Conservation (phyloP, 2,113 vertebrate genomes). For the Colinus virginianus region DNA sequence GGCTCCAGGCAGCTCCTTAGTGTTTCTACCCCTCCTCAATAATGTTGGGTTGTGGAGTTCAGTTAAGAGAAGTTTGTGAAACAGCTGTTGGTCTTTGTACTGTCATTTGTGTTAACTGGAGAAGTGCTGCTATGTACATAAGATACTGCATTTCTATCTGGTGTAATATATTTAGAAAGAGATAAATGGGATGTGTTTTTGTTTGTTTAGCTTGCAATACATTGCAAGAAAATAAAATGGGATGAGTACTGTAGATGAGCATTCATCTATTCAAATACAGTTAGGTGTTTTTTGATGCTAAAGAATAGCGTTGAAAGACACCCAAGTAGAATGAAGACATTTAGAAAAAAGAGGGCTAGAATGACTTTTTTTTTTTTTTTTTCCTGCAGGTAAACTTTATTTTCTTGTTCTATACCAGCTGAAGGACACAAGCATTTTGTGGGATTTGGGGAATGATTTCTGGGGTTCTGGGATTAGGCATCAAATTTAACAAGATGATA, state of each 20-base stretch:
- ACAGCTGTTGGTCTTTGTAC: background rate
- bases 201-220: background rate
- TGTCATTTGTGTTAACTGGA: background rate
- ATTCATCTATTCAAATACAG: background rate
- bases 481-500: slow-evolving; percentile 77
- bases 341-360: slow-evolving; percentile 11
- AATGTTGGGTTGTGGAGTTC: background rate
- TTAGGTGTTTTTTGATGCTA: background rate
- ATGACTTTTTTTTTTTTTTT: slow-evolving; percentile 2
- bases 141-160: background rate
- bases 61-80: background rate
- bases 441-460: slow-evolving; percentile 69
- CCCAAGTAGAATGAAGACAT: background rate
- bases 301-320: background rate
- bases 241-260: background rate
- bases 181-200: background rate
- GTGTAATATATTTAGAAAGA: background rate
- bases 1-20: background rate
- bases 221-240: background rate
- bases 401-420: slow-evolving; percentile 59
- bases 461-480: slow-evolving; percentile 71
- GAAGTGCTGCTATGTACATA: background rate
- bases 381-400: slow-evolving; percentile 47
- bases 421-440: slow-evolving; percentile 64
- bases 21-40: background rate